Evolutionary conservation across 2,113 vertebrate genomes (phyloP).

Genomic region (Corythoichthys intestinalis): DNA sequence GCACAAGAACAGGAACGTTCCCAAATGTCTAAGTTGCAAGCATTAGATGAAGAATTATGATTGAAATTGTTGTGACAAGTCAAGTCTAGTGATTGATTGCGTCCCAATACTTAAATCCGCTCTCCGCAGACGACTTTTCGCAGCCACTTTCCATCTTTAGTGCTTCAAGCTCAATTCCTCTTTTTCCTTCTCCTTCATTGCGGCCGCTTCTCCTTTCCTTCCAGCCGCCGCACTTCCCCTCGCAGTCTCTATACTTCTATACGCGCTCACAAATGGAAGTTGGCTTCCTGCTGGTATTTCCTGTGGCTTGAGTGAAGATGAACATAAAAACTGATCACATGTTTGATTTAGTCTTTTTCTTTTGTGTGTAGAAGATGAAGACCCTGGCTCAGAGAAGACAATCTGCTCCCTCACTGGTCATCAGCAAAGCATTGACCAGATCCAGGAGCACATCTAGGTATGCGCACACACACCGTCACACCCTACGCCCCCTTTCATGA

Average conservation of each 20-base stretch:
- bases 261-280: neutral
- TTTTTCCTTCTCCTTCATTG: constrained; percentile 11
- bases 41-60: neutral
- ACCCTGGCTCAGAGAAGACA: constrained; percentile 86
- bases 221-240: constrained; percentile 3
- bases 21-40: neutral
- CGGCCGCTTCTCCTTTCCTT: constrained; percentile 44
- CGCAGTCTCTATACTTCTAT: neutral
- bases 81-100: neutral
- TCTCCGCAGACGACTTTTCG: neutral
- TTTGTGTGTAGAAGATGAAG: constrained; percentile 83
- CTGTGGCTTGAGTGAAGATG: neutral
- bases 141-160: constrained; percentile 4
- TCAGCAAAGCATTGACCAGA: constrained; percentile 90
- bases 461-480: constrained; percentile 20
- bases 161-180: constrained; percentile 26
- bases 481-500: neutral
- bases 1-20: neutral
- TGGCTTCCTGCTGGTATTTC: neutral
- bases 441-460: constrained; percentile 82
- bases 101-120: neutral
- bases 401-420: constrained; percentile 88
- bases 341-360: neutral
- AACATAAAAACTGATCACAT: neutral
- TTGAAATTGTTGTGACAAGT: neutral